These are phyloP conservation scores for Dendrophyllia cribrosa DNA, from an alignment of 64 coral and sea anemone species.

Conservation along the genomic window DNA sequence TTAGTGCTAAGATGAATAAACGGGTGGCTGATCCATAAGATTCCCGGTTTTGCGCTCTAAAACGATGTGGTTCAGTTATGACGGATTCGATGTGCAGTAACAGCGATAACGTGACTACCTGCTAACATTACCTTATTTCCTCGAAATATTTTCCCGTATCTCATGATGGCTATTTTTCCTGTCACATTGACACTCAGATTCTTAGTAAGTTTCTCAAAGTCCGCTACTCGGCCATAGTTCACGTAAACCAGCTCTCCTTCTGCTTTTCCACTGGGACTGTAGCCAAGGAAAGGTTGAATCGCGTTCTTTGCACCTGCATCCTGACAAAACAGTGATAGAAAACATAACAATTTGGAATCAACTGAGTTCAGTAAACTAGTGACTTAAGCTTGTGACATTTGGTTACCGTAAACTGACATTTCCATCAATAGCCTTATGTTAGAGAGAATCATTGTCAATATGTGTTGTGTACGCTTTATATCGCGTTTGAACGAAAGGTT, in stretches of 20 bases:
- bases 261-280: constrained; percentile 68
- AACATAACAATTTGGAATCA: not conserved
- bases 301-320: constrained; percentile 33
- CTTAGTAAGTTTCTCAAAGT: constrained; percentile 62
- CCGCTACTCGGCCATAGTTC: constrained; percentile 74
- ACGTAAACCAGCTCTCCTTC: constrained; percentile 76
- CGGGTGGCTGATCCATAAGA: too few relatives aligned
- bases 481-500: too few relatives aligned
- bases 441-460: too few relatives aligned
- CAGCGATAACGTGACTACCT: not conserved
- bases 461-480: too few relatives aligned
- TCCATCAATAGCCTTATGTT: too few relatives aligned
- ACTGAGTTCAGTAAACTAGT: not conserved
- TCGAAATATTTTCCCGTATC: constrained; percentile 85
- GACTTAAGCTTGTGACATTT: not conserved
- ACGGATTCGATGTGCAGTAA: too few relatives aligned
- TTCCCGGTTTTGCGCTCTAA: too few relatives aligned
- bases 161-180: constrained; percentile 82
- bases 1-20: too few relatives aligned
- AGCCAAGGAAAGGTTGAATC: constrained; percentile 76
- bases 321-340: not conserved
- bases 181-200: constrained; percentile 20
- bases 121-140: constrained; percentile 76
- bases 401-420: too few relatives aligned
- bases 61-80: too few relatives aligned